A percentile compares a stretch with the other conserved stretches of the same genome.
These are phyloP conservation scores for Uloborus plumipes DNA, from an alignment of 2,888 invertebrate species.

Conservation along the genomic window DNA sequence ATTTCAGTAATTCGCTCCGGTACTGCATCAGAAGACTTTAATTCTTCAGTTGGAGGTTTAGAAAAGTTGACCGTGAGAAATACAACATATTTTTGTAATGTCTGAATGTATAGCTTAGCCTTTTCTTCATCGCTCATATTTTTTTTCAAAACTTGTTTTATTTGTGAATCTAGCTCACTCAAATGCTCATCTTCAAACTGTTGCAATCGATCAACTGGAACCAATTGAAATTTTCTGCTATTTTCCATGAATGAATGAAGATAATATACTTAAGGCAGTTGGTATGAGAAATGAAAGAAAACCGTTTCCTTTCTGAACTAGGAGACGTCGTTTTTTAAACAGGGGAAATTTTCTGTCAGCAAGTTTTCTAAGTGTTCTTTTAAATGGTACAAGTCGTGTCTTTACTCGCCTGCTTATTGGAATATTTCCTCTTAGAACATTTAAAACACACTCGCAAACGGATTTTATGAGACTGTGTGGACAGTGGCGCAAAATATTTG, in stretches of 20 bases:
- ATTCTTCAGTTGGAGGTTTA: not conserved
- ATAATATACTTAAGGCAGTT: slow-evolving; percentile 6
- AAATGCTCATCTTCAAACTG: not conserved
- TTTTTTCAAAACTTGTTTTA: slow-evolving; percentile 13
- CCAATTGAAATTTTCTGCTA: slow-evolving; percentile 16
- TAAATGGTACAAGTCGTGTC: not conserved
- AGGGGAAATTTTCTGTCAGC: slow-evolving; percentile 27
- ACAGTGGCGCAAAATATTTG: slow-evolving; percentile 3
- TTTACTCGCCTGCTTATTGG: slow-evolving; percentile 20
- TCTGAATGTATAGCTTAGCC: not conserved
- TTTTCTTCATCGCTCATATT: slow-evolving; percentile 4
- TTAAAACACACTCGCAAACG: slow-evolving; percentile 28
- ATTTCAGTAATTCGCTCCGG: not conserved
- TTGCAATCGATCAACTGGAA: slow-evolving; percentile 18
- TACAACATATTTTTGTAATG: not conserved
- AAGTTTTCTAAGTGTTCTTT: slow-evolving; percentile 21
- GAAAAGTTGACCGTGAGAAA: not conserved
- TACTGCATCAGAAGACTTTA: not conserved
- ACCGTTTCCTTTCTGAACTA: slow-evolving; percentile 21
- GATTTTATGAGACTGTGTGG: slow-evolving; percentile 19
- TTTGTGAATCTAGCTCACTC: slow-evolving; percentile 4
- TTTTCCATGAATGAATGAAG: slow-evolving; percentile 17
- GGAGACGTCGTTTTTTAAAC: slow-evolving; percentile 23
- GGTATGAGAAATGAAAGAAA: slow-evolving; percentile 31
- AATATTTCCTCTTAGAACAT: slow-evolving; percentile 25